Percentiles rank a stretch among this genome's conserved stretches.
Evolutionary conservation across 2,888 invertebrate species (phyloP).

Genomic region (Elmis aenea): DNA sequence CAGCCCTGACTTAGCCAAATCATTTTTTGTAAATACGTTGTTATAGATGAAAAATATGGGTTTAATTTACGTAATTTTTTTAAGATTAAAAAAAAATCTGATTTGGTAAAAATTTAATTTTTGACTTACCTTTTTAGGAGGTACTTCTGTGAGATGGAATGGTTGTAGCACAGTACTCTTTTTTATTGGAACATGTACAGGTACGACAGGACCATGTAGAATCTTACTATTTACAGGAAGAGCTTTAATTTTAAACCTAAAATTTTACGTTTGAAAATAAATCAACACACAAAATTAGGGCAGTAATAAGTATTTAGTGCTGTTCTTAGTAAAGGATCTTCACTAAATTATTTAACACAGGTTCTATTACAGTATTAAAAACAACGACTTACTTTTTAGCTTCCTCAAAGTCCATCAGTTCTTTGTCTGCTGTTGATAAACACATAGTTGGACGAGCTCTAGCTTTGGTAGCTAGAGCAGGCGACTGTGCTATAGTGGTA

Average conservation of each 20-base stretch:
- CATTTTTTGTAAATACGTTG: too few species aligned
- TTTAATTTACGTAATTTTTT: too few species aligned
- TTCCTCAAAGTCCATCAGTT: slow-evolving; percentile 59
- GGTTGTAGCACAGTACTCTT: slow-evolving; percentile 61
- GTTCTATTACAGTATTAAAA: not conserved
- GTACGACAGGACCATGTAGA: slow-evolving; percentile 51
- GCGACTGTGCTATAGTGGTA: slow-evolving; percentile 51
- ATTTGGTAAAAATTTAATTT: too few species aligned
- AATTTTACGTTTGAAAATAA: slow-evolving; percentile 19
- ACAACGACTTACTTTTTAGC: slow-evolving; percentile 50
- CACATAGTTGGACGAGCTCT: slow-evolving; percentile 53
- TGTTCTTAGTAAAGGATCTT: not conserved
- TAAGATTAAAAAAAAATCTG: too few species aligned
- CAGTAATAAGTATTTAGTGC: too few species aligned
- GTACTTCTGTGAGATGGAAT: slow-evolving; percentile 55
- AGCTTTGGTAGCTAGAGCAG: slow-evolving; percentile 50
- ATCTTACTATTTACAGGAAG: slow-evolving; percentile 59
- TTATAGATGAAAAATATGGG: too few species aligned
- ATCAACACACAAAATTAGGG: too few species aligned
- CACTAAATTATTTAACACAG: slow-evolving; percentile 2
- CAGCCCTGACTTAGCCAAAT: too few species aligned
- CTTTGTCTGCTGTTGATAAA: slow-evolving; percentile 57
- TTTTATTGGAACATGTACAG: slow-evolving; percentile 46
- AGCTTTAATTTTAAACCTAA: slow-evolving; percentile 59
- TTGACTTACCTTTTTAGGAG: slow-evolving; percentile 5